These are phyloP conservation scores for Muricea muricata DNA, from an alignment of 92 coral and sea anemone species.

Conservation along the genomic window DNA sequence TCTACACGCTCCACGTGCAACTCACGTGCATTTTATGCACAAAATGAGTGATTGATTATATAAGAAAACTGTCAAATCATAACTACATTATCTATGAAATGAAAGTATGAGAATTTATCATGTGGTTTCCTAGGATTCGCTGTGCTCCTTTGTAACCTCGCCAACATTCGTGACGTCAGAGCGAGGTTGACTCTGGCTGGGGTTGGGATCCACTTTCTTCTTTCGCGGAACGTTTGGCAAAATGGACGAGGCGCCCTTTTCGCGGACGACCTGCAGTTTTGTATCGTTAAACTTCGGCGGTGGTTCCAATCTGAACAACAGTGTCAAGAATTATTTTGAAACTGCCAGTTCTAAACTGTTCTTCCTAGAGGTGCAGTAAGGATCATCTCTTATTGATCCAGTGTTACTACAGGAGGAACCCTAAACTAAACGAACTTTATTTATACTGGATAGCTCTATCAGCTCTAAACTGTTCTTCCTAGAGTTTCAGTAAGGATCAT, in stretches of 20 bases:
- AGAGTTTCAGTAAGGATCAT: too few species aligned
- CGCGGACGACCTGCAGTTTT: slow-evolving; percentile 8
- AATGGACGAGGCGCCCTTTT: slow-evolving; percentile 7
- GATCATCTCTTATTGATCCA: too few species aligned
- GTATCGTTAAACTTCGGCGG: slow-evolving; percentile 28
- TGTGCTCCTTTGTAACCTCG: background rate
- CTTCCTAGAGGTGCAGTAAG: too few species aligned
- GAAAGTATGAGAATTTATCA: background rate
- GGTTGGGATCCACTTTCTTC: background rate
- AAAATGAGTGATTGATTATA: background rate
- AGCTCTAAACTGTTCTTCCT: too few species aligned
- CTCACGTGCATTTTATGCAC: background rate
- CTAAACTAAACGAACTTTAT: too few species aligned
- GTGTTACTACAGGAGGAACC: too few species aligned
- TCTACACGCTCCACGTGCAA: background rate
- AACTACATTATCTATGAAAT: background rate
- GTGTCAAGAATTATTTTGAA: background rate
- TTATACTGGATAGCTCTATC: too few species aligned
- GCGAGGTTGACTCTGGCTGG: background rate
- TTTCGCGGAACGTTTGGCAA: slow-evolving; percentile 41
- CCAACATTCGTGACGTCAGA: background rate
- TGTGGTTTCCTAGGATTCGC: background rate
- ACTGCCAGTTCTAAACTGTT: background rate
- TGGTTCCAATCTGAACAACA: slow-evolving; percentile 9
- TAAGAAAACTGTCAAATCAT: background rate